Evolutionary conservation across 2,888 invertebrate genomes (phyloP), one percentile per base, ranked within the genome.

Genomic region (Bombyx huttoni): DNA sequence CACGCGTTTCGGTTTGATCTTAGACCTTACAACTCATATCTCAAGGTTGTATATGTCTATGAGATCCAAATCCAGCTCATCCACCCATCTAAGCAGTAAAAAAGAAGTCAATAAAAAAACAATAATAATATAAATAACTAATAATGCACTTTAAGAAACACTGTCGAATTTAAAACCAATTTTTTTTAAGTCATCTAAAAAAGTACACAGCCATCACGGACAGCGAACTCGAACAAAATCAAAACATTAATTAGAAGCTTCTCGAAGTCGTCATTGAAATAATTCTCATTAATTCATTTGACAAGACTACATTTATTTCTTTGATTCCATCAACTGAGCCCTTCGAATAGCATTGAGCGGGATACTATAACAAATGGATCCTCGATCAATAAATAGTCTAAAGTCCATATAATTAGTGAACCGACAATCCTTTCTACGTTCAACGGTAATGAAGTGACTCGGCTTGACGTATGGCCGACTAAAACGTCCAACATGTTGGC

Each of bases 361-460:
- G 47, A 68, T 65, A 64, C 63, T 58, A 65, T 68, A 69, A 67
- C 67, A 71, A 67, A 61, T 72, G 70, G 72, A 70, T 70, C 70
- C 62, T 65, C 61, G 64, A 67, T 67, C 68, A 65, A 75, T 81
- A 80, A 78, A 77, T 75, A 78, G 75, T 73, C 67, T 66, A 68
- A 70, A 75, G 62, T 74, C 70, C 68, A 75, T 75, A 72, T 84
- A 82, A 85, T 85, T 84, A 85, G 84, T 85, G 83, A 77, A 78
- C 69, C 65, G 64, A 67, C 79, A 82, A 82, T 81, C 82, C 81
- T 81, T 83, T 81, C 68, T 71, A 68, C 67, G 68, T 73, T 59
- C 67, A 61, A 67, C 71, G 65, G 70, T 79, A 80, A 81, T 82
- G 79, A 80, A 83, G 76, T 68, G 63, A 56, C 58, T 56, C 49